phyloP scores from a whole-genome alignment of 1,140 invertebrate genomes.

The Eriocheir sinensis region DNA sequence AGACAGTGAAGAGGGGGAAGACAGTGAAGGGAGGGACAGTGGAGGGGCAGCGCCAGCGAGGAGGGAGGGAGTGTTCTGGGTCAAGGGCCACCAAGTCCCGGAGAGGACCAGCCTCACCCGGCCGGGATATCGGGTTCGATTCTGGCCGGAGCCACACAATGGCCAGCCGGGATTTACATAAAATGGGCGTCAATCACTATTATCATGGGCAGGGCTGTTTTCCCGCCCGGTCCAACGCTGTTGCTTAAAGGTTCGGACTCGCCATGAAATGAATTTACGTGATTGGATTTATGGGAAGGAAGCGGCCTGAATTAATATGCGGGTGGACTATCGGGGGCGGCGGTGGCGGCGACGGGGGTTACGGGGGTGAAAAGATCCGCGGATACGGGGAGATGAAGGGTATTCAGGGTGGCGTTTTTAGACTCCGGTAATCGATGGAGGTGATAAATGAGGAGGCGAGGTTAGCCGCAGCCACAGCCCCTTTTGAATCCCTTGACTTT shows the following conservation, averaged over 20 bases:
- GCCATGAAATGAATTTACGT: conserved; percentile 26
- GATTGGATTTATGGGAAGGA: conserved; percentile 62
- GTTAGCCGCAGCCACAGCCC: background rate
- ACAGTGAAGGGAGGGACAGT: background rate
- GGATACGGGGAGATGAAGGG: conserved; percentile 42
- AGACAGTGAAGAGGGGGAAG: background rate
- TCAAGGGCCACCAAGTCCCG: background rate
- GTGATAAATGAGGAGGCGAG: conserved; percentile 32
- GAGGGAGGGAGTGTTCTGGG: background rate
- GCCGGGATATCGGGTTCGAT: conserved; percentile 60
- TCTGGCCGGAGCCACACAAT: conserved; percentile 57
- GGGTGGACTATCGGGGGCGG: background rate
- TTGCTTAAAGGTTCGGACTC: conserved; percentile 63
- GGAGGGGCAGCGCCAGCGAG: too few species aligned
- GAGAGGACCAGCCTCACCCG: background rate
- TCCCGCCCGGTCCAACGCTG: conserved; percentile 30
- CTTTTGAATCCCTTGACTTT: background rate
- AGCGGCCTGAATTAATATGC: background rate
- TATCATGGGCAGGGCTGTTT: conserved; percentile 61
- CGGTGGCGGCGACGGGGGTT: conserved; percentile 28
- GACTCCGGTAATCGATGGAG: conserved; percentile 1
- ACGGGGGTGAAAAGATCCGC: conserved; percentile 36
- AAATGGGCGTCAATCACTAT: conserved; percentile 65
- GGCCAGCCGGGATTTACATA: conserved; percentile 64
- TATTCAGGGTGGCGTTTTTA: conserved; percentile 48